phyloP scores from a whole-genome alignment of 2,797 vertebrate species.

The Onychomys arenicola region DNA sequence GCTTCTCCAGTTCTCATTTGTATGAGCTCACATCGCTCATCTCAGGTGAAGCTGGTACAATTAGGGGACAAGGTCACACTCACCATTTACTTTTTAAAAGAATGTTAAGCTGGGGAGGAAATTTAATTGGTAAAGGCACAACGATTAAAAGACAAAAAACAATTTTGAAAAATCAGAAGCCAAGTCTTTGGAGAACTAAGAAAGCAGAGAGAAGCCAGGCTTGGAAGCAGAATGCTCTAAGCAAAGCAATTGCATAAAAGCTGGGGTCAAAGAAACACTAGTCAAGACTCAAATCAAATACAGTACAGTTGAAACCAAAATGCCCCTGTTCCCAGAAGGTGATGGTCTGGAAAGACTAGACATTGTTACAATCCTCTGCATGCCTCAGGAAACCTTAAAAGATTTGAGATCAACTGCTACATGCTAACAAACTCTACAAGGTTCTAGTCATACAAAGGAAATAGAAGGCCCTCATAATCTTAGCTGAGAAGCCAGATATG shows the following conservation, averaged over 20 bases:
- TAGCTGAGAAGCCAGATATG: conserved; percentile 44
- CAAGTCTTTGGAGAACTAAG: conserved; percentile 53
- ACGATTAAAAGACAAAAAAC: conserved; percentile 61
- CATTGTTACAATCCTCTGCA: background rate
- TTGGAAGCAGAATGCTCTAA: conserved; percentile 23
- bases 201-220: conserved; percentile 54
- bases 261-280: conserved; percentile 10
- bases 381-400: background rate
- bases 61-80: conserved; percentile 21
- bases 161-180: conserved; percentile 53
- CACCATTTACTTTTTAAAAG: conserved; percentile 66
- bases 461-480: background rate
- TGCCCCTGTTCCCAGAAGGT: conserved; percentile 13
- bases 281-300: conserved; percentile 64
- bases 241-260: conserved; percentile 44
- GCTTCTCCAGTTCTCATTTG: background rate
- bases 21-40: conserved; percentile 16
- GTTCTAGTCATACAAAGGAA: background rate
- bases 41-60: conserved; percentile 44
- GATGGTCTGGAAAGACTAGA: conserved; percentile 12
- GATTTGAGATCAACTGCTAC: conserved; percentile 21
- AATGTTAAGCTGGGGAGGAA: conserved; percentile 20
- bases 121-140: conserved; percentile 69
- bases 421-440: background rate
- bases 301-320: conserved; percentile 43